Evolutionary conservation across 2,888 invertebrate genomes (phyloP).

Genomic region (Rotaria macrura): DNA sequence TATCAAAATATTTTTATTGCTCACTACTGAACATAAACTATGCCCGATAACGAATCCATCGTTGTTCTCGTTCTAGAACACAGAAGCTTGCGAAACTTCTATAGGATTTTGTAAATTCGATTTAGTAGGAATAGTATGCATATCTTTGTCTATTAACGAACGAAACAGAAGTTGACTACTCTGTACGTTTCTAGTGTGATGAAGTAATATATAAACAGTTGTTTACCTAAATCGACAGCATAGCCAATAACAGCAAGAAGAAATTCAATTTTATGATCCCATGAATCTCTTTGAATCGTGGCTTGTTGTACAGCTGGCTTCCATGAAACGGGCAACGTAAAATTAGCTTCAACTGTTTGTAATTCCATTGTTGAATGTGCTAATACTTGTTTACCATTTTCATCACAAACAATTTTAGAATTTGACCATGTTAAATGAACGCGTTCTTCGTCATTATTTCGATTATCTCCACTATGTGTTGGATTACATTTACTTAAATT

Average conservation of each 20-base stretch:
- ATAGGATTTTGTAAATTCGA: no score
- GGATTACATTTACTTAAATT: not conserved
- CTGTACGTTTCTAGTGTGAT: no score
- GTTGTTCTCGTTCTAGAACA: no score
- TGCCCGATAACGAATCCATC: no score
- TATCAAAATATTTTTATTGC: no score
- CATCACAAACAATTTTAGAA: not conserved
- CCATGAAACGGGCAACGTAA: not conserved
- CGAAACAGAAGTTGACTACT: no score
- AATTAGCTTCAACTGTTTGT: not conserved
- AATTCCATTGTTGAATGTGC: not conserved
- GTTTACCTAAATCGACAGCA: slow-evolving; percentile 28
- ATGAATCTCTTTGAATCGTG: slow-evolving; percentile 24
- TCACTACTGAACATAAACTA: no score
- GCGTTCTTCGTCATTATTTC: not conserved
- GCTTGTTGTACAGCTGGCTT: not conserved
- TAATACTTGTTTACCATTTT: not conserved
- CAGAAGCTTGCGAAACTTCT: no score
- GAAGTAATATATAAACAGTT: no score
- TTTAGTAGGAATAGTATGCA: no score
- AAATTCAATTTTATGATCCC: slow-evolving; percentile 33
- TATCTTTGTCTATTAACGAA: no score
- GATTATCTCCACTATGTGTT: not conserved
- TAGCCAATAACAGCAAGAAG: slow-evolving; percentile 32
- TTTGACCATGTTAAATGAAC: not conserved